Conservation (phyloP, 2,797 vertebrate genomes). For the Dipus sagitta region DNA sequence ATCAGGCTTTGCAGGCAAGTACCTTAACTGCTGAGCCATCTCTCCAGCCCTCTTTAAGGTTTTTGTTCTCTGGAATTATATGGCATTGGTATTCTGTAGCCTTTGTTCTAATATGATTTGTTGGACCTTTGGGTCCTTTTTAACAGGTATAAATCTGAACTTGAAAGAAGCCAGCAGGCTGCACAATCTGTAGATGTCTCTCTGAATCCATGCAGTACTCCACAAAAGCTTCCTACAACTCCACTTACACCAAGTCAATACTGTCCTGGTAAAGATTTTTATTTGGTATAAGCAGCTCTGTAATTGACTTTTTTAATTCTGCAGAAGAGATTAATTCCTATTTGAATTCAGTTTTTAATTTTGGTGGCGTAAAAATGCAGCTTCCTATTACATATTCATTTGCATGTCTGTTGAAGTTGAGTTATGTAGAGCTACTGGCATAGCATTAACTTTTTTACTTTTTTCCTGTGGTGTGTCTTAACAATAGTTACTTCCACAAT, state of each 20-base stretch:
- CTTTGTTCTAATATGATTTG: constrained; percentile 14
- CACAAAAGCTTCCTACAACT: constrained; percentile 89
- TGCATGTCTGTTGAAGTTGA: background rate
- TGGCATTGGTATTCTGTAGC: background rate
- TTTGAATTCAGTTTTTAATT: constrained; percentile 44
- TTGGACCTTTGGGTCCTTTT: constrained; percentile 34
- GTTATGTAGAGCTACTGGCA: background rate
- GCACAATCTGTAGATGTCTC: constrained; percentile 86
- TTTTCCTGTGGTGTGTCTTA: background rate
- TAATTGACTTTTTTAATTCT: constrained; percentile 32
- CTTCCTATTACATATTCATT: background rate
- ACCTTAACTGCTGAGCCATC: too few relatives aligned
- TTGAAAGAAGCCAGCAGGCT: constrained; percentile 91
- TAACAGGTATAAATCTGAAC: constrained; percentile 93
- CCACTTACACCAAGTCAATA: constrained; percentile 87
- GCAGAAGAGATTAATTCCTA: background rate
- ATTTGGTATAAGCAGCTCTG: background rate
- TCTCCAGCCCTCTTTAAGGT: background rate
- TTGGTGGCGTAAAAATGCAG: background rate
- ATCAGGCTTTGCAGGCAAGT: too few relatives aligned
- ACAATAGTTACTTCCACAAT: constrained; percentile 29
- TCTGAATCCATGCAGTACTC: constrained; percentile 87
- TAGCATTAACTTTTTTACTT: constrained; percentile 6
- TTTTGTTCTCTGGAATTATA: background rate
- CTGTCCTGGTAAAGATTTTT: constrained; percentile 88